Evolutionary conservation across 2,797 vertebrate genomes (phyloP).

Genomic region (Lycodopsis pacificus): DNA sequence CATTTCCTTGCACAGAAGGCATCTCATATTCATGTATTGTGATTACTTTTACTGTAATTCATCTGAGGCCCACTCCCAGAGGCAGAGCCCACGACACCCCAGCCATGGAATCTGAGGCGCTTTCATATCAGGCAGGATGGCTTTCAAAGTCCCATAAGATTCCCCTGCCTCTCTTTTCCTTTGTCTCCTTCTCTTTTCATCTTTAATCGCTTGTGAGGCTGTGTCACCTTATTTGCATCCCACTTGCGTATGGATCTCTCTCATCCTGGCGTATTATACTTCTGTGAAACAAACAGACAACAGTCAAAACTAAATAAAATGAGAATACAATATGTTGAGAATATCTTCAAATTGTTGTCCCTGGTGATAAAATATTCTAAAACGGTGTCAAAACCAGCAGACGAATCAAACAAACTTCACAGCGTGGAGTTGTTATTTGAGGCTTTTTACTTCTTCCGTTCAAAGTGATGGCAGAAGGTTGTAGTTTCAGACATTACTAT

Average conservation of each 20-base stretch:
- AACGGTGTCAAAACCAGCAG: constrained; percentile 26
- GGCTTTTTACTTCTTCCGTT: constrained; percentile 29
- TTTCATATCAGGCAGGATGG: constrained; percentile 75
- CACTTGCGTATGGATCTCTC: constrained; percentile 64
- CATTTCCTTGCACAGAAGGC: constrained; percentile 44
- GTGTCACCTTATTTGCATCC: constrained; percentile 77
- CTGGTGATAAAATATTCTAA: constrained; percentile 23
- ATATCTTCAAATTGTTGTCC: constrained; percentile 32
- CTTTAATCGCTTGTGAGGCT: constrained; percentile 73
- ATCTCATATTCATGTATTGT: constrained; percentile 81
- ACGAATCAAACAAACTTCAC: constrained; percentile 32
- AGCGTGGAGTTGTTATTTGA: constrained; percentile 25
- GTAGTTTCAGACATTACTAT: constrained; percentile 57
- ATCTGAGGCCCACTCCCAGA: constrained; percentile 71
- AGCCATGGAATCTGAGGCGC: constrained; percentile 70
- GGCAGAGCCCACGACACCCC: constrained; percentile 73
- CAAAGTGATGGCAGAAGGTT: constrained; percentile 46
- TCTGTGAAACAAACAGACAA: constrained; percentile 39
- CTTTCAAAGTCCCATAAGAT: constrained; percentile 76
- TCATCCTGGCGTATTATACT: constrained; percentile 55
- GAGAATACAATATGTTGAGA: constrained; percentile 24
- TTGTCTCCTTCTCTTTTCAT: constrained; percentile 79
- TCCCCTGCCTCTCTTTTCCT: constrained; percentile 62
- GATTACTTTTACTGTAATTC: constrained; percentile 74
- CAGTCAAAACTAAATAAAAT: constrained; percentile 26